phyloP scores from a whole-genome alignment of 2,888 invertebrate species.

The Didymodactylos carnosus region DNA sequence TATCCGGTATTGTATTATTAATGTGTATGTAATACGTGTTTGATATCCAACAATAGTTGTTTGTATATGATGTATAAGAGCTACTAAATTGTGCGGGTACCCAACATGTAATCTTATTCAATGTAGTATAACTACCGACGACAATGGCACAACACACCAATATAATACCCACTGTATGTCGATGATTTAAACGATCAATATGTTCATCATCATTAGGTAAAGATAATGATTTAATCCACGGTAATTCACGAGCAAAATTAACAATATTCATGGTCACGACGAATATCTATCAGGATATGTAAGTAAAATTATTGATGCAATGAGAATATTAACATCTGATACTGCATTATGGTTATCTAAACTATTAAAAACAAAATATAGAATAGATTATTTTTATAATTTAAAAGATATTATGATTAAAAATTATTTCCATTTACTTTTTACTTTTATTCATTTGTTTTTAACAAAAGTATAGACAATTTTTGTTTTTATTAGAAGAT shows the following conservation, averaged over 20 bases:
- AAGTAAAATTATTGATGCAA: too few species aligned
- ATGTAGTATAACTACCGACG: background rate
- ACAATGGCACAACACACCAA: background rate
- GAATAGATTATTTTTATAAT: too few species aligned
- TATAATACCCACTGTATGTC: constrained; percentile 1
- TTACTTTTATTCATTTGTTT: too few species aligned
- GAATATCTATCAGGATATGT: too few species aligned
- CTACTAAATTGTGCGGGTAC: constrained; percentile 12
- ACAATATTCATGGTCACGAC: too few species aligned
- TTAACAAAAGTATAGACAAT: too few species aligned
- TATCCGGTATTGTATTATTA: constrained; percentile 6
- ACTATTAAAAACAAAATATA: too few species aligned
- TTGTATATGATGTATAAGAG: constrained; percentile 6
- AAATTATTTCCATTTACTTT: too few species aligned
- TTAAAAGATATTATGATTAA: too few species aligned
- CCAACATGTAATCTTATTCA: background rate
- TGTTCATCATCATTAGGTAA: constrained; percentile 5
- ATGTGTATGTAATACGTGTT: constrained; percentile 10
- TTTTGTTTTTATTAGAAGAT: too few species aligned
- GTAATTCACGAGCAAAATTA: background rate
- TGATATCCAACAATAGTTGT: constrained; percentile 12
- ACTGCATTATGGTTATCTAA: too few species aligned
- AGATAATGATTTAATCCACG: background rate
- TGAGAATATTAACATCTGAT: too few species aligned
- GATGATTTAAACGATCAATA: constrained; percentile 12